Evolutionary conservation across 2,797 vertebrate genomes (phyloP), one percentile per base, ranked within the genome.

Genomic region (Aplochiton taeniatus): DNA sequence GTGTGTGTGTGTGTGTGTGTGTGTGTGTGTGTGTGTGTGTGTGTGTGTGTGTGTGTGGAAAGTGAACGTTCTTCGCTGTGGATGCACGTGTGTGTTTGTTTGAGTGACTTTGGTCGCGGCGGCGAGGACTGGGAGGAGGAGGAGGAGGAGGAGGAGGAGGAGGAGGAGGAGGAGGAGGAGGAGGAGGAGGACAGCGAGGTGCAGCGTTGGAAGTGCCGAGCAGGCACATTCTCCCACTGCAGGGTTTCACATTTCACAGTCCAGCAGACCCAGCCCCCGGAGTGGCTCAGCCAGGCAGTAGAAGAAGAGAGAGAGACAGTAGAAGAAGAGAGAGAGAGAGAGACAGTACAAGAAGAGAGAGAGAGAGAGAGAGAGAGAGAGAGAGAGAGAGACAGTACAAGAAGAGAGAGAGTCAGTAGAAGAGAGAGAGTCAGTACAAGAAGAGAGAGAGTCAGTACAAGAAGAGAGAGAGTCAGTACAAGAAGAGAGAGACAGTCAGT

Each of bases 181-280:
- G 14, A 31, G n/a, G n/a, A n/a, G 19, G 9, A 51, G 61, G 10
- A 31, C 31, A 31, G 31, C 31, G 31, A 31, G 31, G 31, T 31
- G 31, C 31, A 31, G 31, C 31, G 31, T 2, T 31, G 31, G 65
- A 76, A 73, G 49, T 89, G 89, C 86, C 7, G 71, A 84, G 81
- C 78, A 72, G 16, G 85, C 90, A 87, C 82, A 83, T 85, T 86
- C 76, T 76, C 66, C 49, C 57, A 66, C 82, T 66, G 84, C 82
- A 80, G 70, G 85, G 86, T 86, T 88, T 89, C 74, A 49, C 79
- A 87, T 90, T 90, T 89, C 88, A 88, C 82, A 85, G 81, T 83
- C 81, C 70, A 61, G 66, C 73, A 76, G 78, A 68, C 78, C 80
- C 43, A 80, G 8, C 20, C 69, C 68, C 58, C 62, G 51, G 61